Base-by-base conservation (phyloP, 2,797 vertebrate genomes). In the Tiaroga cobitis region DNA sequence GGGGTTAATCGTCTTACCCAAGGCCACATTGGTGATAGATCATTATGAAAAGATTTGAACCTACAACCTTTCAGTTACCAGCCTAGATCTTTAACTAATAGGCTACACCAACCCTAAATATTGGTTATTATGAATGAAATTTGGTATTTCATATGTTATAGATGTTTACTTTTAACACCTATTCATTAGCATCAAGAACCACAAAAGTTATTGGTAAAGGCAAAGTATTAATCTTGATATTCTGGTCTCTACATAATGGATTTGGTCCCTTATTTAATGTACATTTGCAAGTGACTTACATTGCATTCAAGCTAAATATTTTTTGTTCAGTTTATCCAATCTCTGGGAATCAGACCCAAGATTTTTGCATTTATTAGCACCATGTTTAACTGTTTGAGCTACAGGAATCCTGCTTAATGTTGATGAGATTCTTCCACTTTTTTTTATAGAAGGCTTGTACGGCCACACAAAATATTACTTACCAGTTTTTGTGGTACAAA, bases 1-100 rank as follows among this genome's bases (percentile, higher is more conserved):
- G 29, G n/a, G 77, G 83, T 80, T 85, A 85, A 85, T 85, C 73
- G 68, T 41, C 41, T 63, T 26, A 21, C 39, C 26, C 21, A 39
- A 63, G 69, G 10, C 39, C 39, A 63, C 39, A 37, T 5, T 49
- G 39, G 43, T 80, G 65, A 73, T 34, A 15, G 76, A 63, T 73
- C 24, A 63, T 59, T 32, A 43, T 39, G 49, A 69, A 72, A 54
- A 84, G 54, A 59, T 69, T 70, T 79, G 26, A 84, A 70, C 75
- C 63, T 61, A 5, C 51, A 69, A 84, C 67, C 83, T 61, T 59
- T 84, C n/a, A 24, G 63, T 24, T 70, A 59, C 37, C 65, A 72
- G 29, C 15, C 37, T 19, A 29, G 63, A 84, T 56, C 37, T 72
- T 70, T 39, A 69, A 51, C 11, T 46, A 18, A 32, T 54, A 21